Percentiles rank a stretch among this genome's conserved stretches.
phyloP scores from a whole-genome alignment of 1,140 invertebrate species.

The Drosophila elegans region DNA sequence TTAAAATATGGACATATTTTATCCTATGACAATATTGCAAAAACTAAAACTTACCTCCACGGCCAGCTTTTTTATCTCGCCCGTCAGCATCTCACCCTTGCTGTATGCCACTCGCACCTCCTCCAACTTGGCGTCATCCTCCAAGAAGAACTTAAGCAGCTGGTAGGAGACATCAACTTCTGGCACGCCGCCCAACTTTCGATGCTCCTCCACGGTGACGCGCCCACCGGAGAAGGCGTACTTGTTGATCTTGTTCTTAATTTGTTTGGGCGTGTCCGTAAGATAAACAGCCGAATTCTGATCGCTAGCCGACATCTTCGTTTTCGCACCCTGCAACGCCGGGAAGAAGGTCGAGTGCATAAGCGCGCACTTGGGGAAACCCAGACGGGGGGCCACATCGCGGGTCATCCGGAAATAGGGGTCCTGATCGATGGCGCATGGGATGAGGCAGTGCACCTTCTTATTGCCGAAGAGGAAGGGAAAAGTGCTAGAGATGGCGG shows the following conservation, averaged over 20 bases:
- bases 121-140: constrained; percentile 96
- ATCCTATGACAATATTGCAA: too few species aligned
- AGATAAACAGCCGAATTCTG: constrained; percentile 97
- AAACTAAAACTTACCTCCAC: constrained; percentile 87
- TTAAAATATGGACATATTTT: too few species aligned
- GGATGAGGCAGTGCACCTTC: constrained; percentile 96
- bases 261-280: constrained; percentile 97
- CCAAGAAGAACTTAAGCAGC: constrained; percentile 97
- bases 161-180: constrained; percentile 98
- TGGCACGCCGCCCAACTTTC: constrained; percentile 96
- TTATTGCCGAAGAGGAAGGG: constrained; percentile 96
- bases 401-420: constrained; percentile 99
- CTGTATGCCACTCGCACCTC: constrained; percentile 94
- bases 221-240: constrained; percentile 99
- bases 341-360: constrained; percentile 98
- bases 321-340: constrained; percentile 97
- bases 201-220: constrained; percentile 96
- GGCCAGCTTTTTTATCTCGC: constrained; percentile 96
- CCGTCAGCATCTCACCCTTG: constrained; percentile 95
- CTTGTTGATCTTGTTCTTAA: constrained; percentile 99
- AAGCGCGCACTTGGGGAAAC: constrained; percentile 96
- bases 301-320: constrained; percentile 99
- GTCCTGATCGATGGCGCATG: constrained; percentile 99
- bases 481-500: constrained; percentile 97
- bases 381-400: constrained; percentile 96